Evolutionary conservation across 2,113 vertebrate species (phyloP), one percentile per base, ranked within the genome.

Genomic region (Scytalopus superciliaris): DNA sequence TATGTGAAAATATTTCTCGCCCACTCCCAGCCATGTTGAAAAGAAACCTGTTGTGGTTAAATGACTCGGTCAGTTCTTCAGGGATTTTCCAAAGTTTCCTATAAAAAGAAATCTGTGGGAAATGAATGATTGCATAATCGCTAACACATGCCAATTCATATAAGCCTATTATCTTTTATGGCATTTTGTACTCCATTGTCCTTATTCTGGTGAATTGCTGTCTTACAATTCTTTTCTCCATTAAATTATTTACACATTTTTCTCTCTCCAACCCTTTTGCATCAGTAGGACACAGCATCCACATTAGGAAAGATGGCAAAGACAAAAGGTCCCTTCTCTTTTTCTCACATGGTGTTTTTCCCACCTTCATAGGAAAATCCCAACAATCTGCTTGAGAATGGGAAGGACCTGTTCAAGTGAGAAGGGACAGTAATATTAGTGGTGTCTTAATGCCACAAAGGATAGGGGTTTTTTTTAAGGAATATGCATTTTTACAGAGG

Each of bases 21-120:
- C 97, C 91, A 97, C 96, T 98, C 96, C 79, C 95, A 96, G 97
- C 96, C 97, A 96, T 96, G 97, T 96, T 97, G 97, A 97, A 97
- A 96, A 98, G 97, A 97, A 97, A 98, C 98, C 98, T 98, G 97
- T 97, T 98, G 97, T 98, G 97, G 97, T 98, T 97, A 98, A 97
- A 95, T 94, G 97, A 97, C 97, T 98, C 30, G 94, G 97, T 97
- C 98, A 98, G 95, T 97, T 95, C 97, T 98, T 97, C 11, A 97
- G 98, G 97, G 97, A 97, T 98, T 98, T 98, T 98, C 97, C 97
- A 18, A 97, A 96, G 95, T 98, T 98, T 97, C 97, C 97, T 98
- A 98, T 98, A 98, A 98, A 98, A 98, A 98, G 96, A 97, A 98
- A 96, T 96, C 96, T 98, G 98, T 98, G 98, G 98, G 98, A 98